phyloP scores from a whole-genome alignment of 1,140 invertebrate species.

The Hycleus phaleratus region DNA sequence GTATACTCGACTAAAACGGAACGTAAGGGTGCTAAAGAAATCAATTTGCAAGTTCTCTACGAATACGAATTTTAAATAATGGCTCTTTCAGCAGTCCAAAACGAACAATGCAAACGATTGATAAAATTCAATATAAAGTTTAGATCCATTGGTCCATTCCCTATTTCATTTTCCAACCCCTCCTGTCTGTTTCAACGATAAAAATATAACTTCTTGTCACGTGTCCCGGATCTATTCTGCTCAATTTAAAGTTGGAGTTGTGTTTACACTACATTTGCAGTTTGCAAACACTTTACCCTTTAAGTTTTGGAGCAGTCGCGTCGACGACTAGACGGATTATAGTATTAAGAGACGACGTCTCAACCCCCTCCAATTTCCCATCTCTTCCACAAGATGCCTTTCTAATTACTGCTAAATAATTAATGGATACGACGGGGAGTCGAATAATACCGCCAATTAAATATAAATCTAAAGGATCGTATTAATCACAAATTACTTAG shows the following conservation, averaged over 20 bases:
- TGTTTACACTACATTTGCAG: conserved; percentile 35
- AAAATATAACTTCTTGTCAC: conserved; percentile 37
- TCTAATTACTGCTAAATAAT: conserved; percentile 18
- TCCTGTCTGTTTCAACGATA: conserved; percentile 19
- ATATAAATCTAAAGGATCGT: conserved; percentile 19
- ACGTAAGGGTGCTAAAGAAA: conserved; percentile 24
- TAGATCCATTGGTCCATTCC: conserved; percentile 1
- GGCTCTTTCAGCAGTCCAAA: conserved; percentile 21
- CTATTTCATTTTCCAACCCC: neutral
- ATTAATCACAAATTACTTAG: conserved; percentile 21
- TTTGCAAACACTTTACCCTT: conserved; percentile 10
- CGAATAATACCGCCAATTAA: conserved; percentile 22
- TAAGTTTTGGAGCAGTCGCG: neutral
- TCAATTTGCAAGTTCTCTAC: conserved; percentile 31
- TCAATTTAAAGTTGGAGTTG: conserved; percentile 35
- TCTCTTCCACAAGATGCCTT: conserved; percentile 8
- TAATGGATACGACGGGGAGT: conserved; percentile 15
- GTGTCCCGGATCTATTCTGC: conserved; percentile 33
- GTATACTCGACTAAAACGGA: neutral
- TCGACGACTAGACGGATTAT: conserved; percentile 14
- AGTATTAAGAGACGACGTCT: conserved; percentile 9
- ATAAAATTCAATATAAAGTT: neutral
- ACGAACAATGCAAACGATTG: conserved; percentile 13
- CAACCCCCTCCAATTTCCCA: too few relatives aligned
- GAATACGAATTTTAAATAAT: conserved; percentile 37